These are phyloP conservation scores for Sebastes nivosus DNA, from an alignment of 2,797 vertebrate genomes.

Conservation along the genomic window DNA sequence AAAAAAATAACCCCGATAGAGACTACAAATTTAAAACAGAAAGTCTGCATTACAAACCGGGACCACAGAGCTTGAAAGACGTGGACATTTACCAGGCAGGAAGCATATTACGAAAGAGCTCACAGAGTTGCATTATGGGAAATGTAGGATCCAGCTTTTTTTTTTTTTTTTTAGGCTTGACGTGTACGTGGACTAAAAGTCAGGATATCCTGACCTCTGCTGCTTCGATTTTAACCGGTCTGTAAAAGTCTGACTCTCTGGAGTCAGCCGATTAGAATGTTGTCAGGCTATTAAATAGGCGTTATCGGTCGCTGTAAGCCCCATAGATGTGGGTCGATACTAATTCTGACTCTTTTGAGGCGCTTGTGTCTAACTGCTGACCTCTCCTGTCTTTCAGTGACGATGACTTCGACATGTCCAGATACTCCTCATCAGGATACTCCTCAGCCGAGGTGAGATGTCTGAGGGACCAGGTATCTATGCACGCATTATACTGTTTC, in stretches of 20 bases:
- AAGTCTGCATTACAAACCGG: not conserved
- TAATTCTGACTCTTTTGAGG: constrained; percentile 19
- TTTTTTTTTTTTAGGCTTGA: not conserved
- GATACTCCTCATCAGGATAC: constrained; percentile 99
- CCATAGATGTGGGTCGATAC: no score
- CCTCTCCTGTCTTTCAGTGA: constrained; percentile 83
- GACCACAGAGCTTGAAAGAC: not conserved
- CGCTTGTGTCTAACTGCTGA: constrained; percentile 21
- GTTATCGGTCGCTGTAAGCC: no score
- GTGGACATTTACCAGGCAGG: not conserved
- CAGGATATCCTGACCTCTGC: not conserved
- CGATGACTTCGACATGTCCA: constrained; percentile 98
- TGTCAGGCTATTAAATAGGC: no score
- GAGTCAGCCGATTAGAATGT: no score
- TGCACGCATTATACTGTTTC: constrained; percentile 71
- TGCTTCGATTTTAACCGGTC: not conserved
- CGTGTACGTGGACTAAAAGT: not conserved
- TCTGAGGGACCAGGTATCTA: constrained; percentile 86
- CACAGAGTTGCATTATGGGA: not conserved
- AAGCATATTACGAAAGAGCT: not conserved
- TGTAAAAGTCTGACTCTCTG: not conserved
- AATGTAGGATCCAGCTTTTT: not conserved
- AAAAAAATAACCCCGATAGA: no score
- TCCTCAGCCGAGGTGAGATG: constrained; percentile 99
- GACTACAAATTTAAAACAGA: not conserved